These are phyloP conservation scores for Drosophila yooni DNA, from an alignment of 2,888 invertebrate genomes.

Conservation along the genomic window DNA sequence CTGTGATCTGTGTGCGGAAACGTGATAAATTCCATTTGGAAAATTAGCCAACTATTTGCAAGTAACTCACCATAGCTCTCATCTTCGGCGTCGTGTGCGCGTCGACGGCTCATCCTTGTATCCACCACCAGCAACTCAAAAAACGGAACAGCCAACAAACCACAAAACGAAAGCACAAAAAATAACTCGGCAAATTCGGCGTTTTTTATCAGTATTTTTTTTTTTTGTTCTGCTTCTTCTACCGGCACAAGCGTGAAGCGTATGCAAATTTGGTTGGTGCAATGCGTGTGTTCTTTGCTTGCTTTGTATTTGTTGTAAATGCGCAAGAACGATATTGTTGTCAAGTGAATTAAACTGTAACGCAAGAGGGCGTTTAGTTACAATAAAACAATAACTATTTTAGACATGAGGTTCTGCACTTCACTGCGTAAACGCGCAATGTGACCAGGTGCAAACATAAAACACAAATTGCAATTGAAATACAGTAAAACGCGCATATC, in stretches of 20 bases:
- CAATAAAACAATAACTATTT: constrained; percentile 18
- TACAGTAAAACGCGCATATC: constrained; percentile 1
- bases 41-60: not conserved
- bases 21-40: not conserved
- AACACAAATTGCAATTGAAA: not conserved
- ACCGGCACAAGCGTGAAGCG: constrained; percentile 34
- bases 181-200: constrained; percentile 20
- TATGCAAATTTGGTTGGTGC: constrained; percentile 6
- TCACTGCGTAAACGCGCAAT: constrained; percentile 32
- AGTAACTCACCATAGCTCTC: constrained; percentile 90
- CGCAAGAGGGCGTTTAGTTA: constrained; percentile 19
- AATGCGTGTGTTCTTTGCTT: not conserved
- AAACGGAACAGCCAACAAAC: not conserved
- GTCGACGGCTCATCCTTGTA: constrained; percentile 89
- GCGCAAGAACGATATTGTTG: constrained; percentile 1
- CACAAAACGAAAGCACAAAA: constrained; percentile 5
- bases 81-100: constrained; percentile 92
- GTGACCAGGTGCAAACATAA: constrained; percentile 22
- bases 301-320: constrained; percentile 9
- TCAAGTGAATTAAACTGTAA: constrained; percentile 25
- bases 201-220: constrained; percentile 18
- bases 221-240: constrained; percentile 3
- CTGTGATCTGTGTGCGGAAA: constrained; percentile 87
- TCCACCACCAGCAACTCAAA: not conserved
- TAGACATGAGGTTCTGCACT: constrained; percentile 44